Evolutionary conservation across 2,113 vertebrate species (phyloP).

Genomic region (Mustelus asterias): DNA sequence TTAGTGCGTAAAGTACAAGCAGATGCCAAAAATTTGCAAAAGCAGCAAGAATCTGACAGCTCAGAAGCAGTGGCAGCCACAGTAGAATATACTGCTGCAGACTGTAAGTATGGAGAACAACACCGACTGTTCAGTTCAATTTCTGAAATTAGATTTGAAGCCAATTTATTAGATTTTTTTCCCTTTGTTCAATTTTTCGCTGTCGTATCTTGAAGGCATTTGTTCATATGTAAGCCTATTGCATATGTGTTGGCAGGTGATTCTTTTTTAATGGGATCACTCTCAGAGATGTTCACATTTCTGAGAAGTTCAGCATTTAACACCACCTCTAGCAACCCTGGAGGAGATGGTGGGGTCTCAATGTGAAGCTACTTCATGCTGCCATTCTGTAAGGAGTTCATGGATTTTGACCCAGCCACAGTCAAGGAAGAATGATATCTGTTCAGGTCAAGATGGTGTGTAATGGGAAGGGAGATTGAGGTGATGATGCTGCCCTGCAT

Average conservation of each 20-base stretch:
- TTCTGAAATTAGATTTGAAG: background rate
- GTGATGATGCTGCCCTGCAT: background rate
- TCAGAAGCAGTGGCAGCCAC: slow-evolving; percentile 47
- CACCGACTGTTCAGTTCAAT: background rate
- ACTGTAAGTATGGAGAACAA: slow-evolving; percentile 69
- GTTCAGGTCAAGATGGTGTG: background rate
- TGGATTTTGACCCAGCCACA: background rate
- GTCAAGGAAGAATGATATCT: background rate
- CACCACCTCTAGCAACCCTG: background rate
- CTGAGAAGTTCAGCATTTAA: background rate
- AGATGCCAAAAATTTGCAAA: slow-evolving; percentile 62
- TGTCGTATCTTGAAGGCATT: background rate
- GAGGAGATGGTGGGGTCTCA: background rate
- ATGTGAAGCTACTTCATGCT: background rate
- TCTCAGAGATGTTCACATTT: background rate
- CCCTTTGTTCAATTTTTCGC: background rate
- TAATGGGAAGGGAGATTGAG: background rate
- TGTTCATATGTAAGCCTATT: background rate
- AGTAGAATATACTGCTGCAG: slow-evolving; percentile 67
- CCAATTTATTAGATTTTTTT: background rate
- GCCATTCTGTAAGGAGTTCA: background rate
- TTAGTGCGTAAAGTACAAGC: slow-evolving; percentile 79
- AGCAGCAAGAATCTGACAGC: slow-evolving; percentile 54
- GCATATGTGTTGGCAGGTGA: background rate
- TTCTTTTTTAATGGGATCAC: background rate